A percentile compares a stretch with the other conserved stretches of the same genome.
These are phyloP conservation scores for Heteronetta atricapilla DNA, from an alignment of 2,113 vertebrate genomes.

Conservation along the genomic window DNA sequence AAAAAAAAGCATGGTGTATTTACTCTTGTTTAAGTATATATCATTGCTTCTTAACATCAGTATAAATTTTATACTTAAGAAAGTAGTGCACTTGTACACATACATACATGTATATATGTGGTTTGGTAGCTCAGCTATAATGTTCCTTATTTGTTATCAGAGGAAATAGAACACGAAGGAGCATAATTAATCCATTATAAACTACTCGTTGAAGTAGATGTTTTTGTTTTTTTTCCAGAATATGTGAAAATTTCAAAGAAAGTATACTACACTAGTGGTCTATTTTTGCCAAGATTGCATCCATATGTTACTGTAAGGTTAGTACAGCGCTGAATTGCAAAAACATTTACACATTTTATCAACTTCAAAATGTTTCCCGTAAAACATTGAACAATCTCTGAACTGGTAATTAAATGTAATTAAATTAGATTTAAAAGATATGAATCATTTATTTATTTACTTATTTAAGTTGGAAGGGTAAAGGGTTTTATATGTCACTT, in stretches of 20 bases:
- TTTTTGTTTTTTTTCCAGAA: neutral
- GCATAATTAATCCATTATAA: neutral
- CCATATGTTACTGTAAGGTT: neutral
- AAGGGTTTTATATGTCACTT: neutral
- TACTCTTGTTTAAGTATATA: neutral
- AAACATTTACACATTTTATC: neutral
- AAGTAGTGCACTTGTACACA: too few relatives aligned
- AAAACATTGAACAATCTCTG: neutral
- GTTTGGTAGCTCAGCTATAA: neutral
- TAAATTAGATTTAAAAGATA: neutral
- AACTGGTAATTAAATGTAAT: neutral
- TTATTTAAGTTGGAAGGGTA: neutral
- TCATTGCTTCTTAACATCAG: neutral
- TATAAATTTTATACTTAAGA: neutral
- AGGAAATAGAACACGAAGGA: neutral
- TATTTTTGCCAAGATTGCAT: neutral
- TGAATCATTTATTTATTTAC: neutral
- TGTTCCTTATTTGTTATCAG: neutral
- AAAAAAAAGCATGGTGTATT: neutral
- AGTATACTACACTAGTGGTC: neutral
- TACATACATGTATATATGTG: neutral
- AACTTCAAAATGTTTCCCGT: neutral
- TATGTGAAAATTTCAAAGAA: neutral
- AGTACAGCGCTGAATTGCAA: neutral
- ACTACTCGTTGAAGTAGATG: neutral